Evolutionary conservation across 2,888 invertebrate species (phyloP).

Genomic region (Torymus tubicola): DNA sequence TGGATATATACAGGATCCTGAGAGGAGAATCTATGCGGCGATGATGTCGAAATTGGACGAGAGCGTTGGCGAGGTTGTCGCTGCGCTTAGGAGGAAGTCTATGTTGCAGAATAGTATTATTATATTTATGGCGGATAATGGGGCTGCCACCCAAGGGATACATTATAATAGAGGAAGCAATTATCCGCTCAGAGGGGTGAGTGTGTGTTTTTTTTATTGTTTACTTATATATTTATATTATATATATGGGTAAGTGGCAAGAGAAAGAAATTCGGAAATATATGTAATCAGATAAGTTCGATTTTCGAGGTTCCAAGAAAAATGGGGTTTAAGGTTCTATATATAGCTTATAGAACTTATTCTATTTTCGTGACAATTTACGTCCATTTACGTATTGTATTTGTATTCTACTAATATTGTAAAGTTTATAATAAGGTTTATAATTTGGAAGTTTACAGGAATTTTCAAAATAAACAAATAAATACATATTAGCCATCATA

Average conservation of each 20-base stretch:
- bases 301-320: too few relatives aligned
- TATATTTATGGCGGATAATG: conserved; percentile 92
- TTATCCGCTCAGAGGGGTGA: conserved; percentile 87
- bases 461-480: too few relatives aligned
- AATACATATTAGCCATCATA: too few relatives aligned
- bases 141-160: conserved; percentile 86
- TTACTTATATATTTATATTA: background rate
- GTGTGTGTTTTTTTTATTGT: conserved; percentile 53
- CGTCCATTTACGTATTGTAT: too few relatives aligned
- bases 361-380: too few relatives aligned
- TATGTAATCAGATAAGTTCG: too few relatives aligned
- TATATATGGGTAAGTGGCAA: background rate
- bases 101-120: conserved; percentile 90
- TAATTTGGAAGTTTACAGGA: too few relatives aligned
- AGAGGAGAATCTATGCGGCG: conserved; percentile 86
- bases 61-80: conserved; percentile 87
- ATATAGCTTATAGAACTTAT: too few relatives aligned
- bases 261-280: background rate
- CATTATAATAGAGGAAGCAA: conserved; percentile 87
- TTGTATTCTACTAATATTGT: too few relatives aligned
- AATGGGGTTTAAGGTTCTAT: too few relatives aligned
- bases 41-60: conserved; percentile 91
- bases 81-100: conserved; percentile 81
- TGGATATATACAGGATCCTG: conserved; percentile 81
- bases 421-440: too few relatives aligned